These are phyloP conservation scores for Drosophila tripunctata DNA, from an alignment of 2,888 invertebrate species.

Conservation along the genomic window DNA sequence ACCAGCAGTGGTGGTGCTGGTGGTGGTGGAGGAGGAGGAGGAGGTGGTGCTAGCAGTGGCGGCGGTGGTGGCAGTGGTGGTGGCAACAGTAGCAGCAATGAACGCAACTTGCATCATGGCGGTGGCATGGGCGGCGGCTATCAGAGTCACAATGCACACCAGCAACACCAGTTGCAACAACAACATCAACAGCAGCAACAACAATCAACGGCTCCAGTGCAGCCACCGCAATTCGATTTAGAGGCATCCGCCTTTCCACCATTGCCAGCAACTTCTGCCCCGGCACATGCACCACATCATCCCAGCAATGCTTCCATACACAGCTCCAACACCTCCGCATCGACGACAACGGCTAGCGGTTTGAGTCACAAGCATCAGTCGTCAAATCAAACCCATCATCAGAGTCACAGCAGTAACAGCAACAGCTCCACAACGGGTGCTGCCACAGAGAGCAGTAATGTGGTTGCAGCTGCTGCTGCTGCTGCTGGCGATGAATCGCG, in stretches of 20 bases:
- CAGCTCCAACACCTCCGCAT: conserved; percentile 51
- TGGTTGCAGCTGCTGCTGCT: conserved; percentile 37
- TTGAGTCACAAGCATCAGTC: conserved; percentile 39
- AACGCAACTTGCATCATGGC: conserved; percentile 57
- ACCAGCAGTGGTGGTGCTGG: conserved; percentile 32
- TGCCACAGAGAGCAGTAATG: conserved; percentile 27
- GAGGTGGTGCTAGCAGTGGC: conserved; percentile 30
- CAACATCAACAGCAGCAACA: conserved; percentile 79
- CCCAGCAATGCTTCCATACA: conserved; percentile 56
- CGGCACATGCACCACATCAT: conserved; percentile 50
- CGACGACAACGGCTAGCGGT: conserved; percentile 18
- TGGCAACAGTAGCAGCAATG: conserved; percentile 41
- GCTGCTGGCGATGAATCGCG: conserved; percentile 54
- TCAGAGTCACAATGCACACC: conserved; percentile 73
- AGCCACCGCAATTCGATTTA: conserved; percentile 89
- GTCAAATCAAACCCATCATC: conserved; percentile 72
- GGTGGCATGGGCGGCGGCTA: conserved; percentile 60
- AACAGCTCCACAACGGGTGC: conserved; percentile 1
- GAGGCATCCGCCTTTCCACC: conserved; percentile 92
- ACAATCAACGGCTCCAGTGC: conserved; percentile 81
- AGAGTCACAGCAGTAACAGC: conserved; percentile 31
- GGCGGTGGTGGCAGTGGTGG: conserved; percentile 38
- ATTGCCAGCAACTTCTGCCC: conserved; percentile 87
- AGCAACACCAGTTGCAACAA: conserved; percentile 70
- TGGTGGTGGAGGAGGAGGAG: conserved; percentile 38